Base-by-base conservation (phyloP, 1,140 invertebrate species). In the Tetramorium alpestre region DNA sequence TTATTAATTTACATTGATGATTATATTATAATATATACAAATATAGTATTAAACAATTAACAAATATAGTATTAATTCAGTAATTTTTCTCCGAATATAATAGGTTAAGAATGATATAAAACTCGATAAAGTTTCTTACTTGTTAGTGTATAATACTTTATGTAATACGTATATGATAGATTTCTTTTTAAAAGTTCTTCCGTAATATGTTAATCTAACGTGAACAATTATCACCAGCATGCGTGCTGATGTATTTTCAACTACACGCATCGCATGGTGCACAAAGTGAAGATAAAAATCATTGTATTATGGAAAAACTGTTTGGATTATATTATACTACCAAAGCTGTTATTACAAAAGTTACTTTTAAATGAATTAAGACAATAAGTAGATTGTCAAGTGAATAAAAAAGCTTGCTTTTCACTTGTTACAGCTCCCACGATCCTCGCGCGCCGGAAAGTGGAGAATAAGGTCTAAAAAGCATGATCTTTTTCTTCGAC, bases 381-480 rank as follows among this genome's bases (percentile, higher is more conserved):
- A 49, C 47, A 28, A 54, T 60, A 60, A 62, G 69, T 82, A 82
- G 49, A 87, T 58, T 87, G 76, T 88, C 69, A 22, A 82, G 41
- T 62, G 41, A 82, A 41, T 51, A 51, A 93, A 87, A 89, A 92
- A 85, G 69, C 81, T 92, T 87, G 25, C 80, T 86, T 85, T 90
- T 86, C 58, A 82, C 70, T 62, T 56, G 64, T 60, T 85, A 56
- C 65, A 69, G 77, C 81, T 92, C 64, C 80, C 76, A 64, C 56
- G 72, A 28, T 58, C 58, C 56, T 69, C 47, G 47, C 28, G 38
- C 58, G 82, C 80, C 89, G 84, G 91, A 94, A 95, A 95, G 94
- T 95, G 86, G 94, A 94, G 90, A 95, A 95, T 75, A 94, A 91
- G 95, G 94, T 92, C 92, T 93, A 94, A 95, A 95, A 95, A 94